Evolutionary conservation across 1,140 invertebrate genomes (phyloP).

Genomic region (Aphis gossypii): DNA sequence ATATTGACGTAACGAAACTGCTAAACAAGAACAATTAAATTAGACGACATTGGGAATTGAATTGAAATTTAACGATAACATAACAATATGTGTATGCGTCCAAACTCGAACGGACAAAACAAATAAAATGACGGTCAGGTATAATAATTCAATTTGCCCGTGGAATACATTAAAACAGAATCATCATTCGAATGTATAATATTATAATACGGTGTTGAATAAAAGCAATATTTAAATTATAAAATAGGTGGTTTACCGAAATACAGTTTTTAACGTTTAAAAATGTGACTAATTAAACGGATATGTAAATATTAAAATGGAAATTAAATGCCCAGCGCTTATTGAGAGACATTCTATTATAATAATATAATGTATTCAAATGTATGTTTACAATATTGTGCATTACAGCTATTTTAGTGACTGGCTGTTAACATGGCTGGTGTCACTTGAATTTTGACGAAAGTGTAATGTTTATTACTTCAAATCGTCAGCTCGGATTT

Average conservation of each 20-base stretch:
- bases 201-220: neutral
- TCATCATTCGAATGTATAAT: neutral
- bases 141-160: slow-evolving; percentile 20
- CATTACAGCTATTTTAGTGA: neutral
- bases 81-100: neutral
- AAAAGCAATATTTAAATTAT: slow-evolving; percentile 6
- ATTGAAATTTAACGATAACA: slow-evolving; percentile 26
- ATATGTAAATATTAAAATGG: neutral
- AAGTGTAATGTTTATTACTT: neutral
- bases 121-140: slow-evolving; percentile 16
- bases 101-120: slow-evolving; percentile 21
- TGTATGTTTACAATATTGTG: neutral
- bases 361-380: neutral
- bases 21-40: slow-evolving; percentile 23
- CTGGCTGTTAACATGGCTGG: neutral
- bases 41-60: slow-evolving; percentile 16
- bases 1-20: neutral
- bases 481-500: neutral
- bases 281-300: neutral
- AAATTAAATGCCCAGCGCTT: neutral
- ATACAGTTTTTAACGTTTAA: neutral
- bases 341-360: neutral
- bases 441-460: neutral
- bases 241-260: neutral
- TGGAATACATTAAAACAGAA: neutral